A percentile compares a stretch with the other conserved stretches of the same genome.
phyloP scores from a whole-genome alignment of 35 echinoderm and acorn worm species.

The Lytechinus pictus region DNA sequence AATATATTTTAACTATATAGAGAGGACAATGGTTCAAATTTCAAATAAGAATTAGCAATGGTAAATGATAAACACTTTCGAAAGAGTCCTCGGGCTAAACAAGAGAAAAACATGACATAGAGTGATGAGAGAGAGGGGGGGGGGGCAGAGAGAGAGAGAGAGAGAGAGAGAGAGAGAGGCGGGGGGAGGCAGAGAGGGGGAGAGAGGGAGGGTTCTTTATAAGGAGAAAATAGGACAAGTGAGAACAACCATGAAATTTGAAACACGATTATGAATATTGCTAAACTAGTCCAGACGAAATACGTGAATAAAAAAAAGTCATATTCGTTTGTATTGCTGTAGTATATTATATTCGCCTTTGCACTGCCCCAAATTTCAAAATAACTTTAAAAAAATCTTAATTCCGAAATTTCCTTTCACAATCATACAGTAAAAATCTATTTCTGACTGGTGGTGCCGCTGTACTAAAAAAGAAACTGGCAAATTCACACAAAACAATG shows the following conservation, averaged over 20 bases:
- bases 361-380: neutral
- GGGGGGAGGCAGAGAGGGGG: neutral
- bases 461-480: no score
- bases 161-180: neutral
- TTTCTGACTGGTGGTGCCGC: no score
- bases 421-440: no score
- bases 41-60: neutral
- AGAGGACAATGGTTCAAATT: neutral
- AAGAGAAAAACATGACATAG: neutral
- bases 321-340: neutral
- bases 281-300: neutral
- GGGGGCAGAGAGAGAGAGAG: neutral
- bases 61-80: neutral
- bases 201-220: neutral
- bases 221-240: neutral
- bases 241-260: neutral
- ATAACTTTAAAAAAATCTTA: neutral
- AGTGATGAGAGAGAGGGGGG: neutral
- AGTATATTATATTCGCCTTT: neutral
- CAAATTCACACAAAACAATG: no score
- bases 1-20: neutral
- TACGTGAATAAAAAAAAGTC: neutral
- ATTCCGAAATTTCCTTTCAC: no score
- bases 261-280: neutral
- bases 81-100: neutral